Evolutionary conservation across 1,140 invertebrate genomes (phyloP).

Genomic region (Formica exsecta): DNA sequence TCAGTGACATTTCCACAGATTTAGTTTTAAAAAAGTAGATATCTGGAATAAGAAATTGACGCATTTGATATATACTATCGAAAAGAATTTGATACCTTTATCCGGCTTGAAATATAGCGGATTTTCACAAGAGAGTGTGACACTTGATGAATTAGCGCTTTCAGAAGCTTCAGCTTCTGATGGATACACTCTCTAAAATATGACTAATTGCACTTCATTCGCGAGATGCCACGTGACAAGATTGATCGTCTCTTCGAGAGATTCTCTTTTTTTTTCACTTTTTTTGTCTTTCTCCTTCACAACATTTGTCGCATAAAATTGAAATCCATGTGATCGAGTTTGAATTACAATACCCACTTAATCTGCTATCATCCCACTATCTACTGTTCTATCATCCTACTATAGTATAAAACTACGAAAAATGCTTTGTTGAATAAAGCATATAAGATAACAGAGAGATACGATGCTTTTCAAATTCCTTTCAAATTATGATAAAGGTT

Average conservation of each 20-base stretch:
- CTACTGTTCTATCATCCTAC: not conserved
- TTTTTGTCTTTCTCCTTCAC: not conserved
- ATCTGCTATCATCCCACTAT: constrained; percentile 1
- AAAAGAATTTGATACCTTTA: constrained; percentile 15
- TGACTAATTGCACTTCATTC: constrained; percentile 32
- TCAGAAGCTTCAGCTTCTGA: constrained; percentile 27
- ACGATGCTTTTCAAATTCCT: not conserved
- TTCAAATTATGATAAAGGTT: not conserved
- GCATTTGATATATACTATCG: not conserved
- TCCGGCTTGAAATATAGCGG: not conserved
- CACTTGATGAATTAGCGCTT: constrained; percentile 44
- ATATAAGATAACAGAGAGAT: not conserved
- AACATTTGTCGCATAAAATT: not conserved
- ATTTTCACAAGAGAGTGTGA: constrained; percentile 5
- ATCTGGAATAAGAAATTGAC: constrained; percentile 2
- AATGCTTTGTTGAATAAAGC: not conserved
- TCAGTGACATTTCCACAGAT: too few relatives aligned
- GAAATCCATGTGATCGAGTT: not conserved
- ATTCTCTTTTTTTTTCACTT: constrained; percentile 8
- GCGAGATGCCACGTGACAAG: not conserved
- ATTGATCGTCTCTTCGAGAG: constrained; percentile 12
- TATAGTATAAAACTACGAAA: not conserved
- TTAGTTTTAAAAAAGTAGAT: too few relatives aligned
- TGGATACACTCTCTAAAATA: constrained; percentile 36
- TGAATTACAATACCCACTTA: not conserved